Evolutionary conservation across 2,888 invertebrate genomes (phyloP).

Genomic region (Glomeris marginata): DNA sequence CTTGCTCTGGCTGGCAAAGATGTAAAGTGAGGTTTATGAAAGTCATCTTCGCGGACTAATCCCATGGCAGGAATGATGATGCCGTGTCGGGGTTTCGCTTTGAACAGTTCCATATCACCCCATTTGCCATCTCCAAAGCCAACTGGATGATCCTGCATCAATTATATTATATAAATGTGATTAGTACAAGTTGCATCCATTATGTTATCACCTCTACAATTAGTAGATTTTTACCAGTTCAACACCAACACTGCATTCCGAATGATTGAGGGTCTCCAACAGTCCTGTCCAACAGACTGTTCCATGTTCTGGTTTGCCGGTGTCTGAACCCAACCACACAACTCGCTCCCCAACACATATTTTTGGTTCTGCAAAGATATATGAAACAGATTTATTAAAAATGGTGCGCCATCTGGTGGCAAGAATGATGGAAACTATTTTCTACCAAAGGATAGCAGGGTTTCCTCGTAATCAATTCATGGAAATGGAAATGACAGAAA

Average conservation of each 20-base stretch:
- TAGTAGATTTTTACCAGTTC: slow-evolving; percentile 35
- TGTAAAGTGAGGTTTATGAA: slow-evolving; percentile 10
- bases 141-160: slow-evolving; percentile 35
- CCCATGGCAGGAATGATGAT: slow-evolving; percentile 35
- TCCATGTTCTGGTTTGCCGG: slow-evolving; percentile 31
- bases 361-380: slow-evolving; percentile 8
- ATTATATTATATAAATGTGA: too few species aligned
- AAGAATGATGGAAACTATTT: too few species aligned
- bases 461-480: too few species aligned
- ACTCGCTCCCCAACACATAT: slow-evolving; percentile 34
- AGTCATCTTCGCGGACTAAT: slow-evolving; percentile 34
- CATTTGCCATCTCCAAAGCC: slow-evolving; percentile 40
- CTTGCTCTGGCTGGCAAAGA: too few species aligned
- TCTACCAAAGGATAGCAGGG: too few species aligned
- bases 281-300: slow-evolving; percentile 37
- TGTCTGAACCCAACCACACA: slow-evolving; percentile 36
- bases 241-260: slow-evolving; percentile 36
- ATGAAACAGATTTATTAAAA: too few species aligned
- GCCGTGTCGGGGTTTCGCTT: slow-evolving; percentile 33
- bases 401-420: too few species aligned
- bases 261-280: slow-evolving; percentile 29
- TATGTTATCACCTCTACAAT: too few species aligned
- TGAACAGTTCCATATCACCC: slow-evolving; percentile 34
- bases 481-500: too few species aligned
- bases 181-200: slow-evolving; percentile 16